Conservation (phyloP, 2,113 vertebrate genomes). For the Tyto alba region DNA sequence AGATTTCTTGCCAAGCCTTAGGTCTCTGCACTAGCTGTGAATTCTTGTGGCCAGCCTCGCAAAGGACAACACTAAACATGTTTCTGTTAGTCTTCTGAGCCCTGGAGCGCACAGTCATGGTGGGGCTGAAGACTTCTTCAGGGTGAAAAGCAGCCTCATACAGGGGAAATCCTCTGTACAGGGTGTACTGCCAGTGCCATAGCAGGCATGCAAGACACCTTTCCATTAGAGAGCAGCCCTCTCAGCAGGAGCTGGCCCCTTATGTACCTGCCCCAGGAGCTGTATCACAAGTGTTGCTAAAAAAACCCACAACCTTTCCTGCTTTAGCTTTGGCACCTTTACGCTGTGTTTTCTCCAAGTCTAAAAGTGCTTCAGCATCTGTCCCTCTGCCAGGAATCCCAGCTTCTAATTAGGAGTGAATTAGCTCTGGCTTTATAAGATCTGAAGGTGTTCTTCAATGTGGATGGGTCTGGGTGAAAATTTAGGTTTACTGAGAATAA, state of each 20-base stretch:
- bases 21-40: neutral
- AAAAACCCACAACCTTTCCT: neutral
- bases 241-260: accelerated
- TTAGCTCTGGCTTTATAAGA: constrained; percentile 9
- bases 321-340: neutral
- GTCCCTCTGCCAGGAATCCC: neutral
- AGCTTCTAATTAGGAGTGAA: neutral
- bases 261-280: accelerated
- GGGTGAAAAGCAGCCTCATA: neutral
- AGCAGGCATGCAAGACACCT: neutral
- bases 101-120: accelerated
- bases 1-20: neutral
- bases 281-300: neutral
- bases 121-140: neutral
- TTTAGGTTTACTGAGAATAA: neutral
- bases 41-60: neutral
- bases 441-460: neutral
- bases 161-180: neutral
- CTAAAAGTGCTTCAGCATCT: neutral
- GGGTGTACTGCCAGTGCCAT: neutral
- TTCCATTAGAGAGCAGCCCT: neutral
- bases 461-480: neutral
- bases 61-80: accelerated
- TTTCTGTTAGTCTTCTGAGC: neutral
- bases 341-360: neutral